phyloP scores from a whole-genome alignment of 2,113 vertebrate species.

The Amblyornis subalaris region DNA sequence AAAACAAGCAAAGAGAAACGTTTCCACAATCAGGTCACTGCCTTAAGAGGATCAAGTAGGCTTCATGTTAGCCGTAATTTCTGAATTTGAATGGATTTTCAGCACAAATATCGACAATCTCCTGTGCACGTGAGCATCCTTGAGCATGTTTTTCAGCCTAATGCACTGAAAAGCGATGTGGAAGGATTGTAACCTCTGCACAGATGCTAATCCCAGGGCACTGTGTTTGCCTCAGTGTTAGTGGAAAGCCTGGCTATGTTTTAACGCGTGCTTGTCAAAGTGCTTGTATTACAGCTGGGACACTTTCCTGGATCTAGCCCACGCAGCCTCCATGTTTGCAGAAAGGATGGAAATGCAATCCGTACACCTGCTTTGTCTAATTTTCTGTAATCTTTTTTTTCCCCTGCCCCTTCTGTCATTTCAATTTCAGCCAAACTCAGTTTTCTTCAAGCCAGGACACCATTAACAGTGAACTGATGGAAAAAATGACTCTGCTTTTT shows the following conservation, averaged over 20 bases:
- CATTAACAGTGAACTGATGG: neutral
- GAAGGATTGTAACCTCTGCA: neutral
- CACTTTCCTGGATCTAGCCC: neutral
- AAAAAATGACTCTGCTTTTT: neutral
- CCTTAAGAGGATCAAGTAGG: constrained; percentile 41
- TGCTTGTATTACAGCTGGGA: neutral
- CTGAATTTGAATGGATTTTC: constrained; percentile 36
- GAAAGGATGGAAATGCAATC: neutral
- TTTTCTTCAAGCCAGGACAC: neutral
- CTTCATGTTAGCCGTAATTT: constrained; percentile 23
- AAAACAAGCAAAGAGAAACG: neutral
- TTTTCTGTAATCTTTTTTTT: neutral
- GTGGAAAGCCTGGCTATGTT: neutral
- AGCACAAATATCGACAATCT: neutral
- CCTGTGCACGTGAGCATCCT: neutral
- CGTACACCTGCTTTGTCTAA: neutral
- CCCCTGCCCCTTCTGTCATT: neutral
- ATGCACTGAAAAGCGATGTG: neutral
- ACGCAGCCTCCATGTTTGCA: neutral
- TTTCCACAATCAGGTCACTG: constrained; percentile 26
- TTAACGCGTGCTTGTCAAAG: neutral
- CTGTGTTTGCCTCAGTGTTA: neutral
- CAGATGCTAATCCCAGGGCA: neutral
- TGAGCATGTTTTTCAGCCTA: neutral
- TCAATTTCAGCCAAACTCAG: neutral